Percentiles rank a stretch among this genome's conserved stretches.
phyloP scores from a whole-genome alignment of 2,113 vertebrate species.

The Forbesichthys papilliferus region DNA sequence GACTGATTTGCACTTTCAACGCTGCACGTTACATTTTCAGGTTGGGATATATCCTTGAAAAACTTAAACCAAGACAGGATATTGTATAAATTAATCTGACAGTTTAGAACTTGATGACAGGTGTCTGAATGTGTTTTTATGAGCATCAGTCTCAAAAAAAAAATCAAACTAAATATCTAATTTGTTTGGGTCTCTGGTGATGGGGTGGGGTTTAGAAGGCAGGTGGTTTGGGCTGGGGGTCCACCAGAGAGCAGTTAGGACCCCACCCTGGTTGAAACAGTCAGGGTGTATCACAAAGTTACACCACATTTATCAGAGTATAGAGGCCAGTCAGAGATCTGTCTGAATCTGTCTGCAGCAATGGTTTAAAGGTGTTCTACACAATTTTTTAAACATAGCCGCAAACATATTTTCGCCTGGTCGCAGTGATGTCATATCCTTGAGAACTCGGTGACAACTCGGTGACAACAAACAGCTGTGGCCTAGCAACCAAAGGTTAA shows the following conservation, averaged over 20 bases:
- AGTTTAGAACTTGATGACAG: slow-evolving; percentile 45
- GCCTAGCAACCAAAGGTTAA: no score
- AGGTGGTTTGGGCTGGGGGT: neutral
- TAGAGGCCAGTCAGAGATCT: slow-evolving; percentile 9
- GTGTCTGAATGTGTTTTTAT: slow-evolving; percentile 31
- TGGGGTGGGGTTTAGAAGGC: slow-evolving; percentile 5
- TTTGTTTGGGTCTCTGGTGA: slow-evolving; percentile 29
- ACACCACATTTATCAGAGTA: slow-evolving; percentile 54
- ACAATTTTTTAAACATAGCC: no score
- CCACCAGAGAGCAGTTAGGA: slow-evolving; percentile 23
- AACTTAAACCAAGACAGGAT: slow-evolving; percentile 32
- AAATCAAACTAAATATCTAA: slow-evolving; percentile 15
- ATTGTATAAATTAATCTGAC: slow-evolving; percentile 38
- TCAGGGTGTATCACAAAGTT: slow-evolving; percentile 18
- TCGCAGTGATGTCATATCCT: no score
- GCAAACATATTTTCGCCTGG: no score
- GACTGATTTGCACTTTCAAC: slow-evolving; percentile 19
- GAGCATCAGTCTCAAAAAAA: slow-evolving; percentile 19
- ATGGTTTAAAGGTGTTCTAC: slow-evolving; percentile 22
- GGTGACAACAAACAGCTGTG: no score
- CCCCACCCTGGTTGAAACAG: slow-evolving; percentile 29
- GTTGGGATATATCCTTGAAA: slow-evolving; percentile 6
- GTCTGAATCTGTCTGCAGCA: slow-evolving; percentile 24
- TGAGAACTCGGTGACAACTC: no score
- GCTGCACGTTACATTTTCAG: neutral